Evolutionary conservation across 2,797 vertebrate genomes (phyloP).

Genomic region (Hydrocynus forskahlii): DNA sequence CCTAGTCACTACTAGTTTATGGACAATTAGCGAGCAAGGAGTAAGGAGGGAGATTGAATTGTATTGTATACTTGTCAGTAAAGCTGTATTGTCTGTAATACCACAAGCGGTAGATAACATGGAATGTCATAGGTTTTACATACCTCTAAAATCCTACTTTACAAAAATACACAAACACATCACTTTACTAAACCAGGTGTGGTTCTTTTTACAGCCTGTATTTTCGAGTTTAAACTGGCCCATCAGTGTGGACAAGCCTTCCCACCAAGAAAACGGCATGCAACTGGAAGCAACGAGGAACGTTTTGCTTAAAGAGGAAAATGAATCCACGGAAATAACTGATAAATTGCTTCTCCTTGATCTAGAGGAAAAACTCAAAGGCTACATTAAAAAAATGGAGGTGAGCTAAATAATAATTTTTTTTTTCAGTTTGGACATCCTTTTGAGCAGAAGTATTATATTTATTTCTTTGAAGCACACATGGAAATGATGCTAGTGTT

Average conservation of each 20-base stretch:
- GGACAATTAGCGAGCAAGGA: too few relatives aligned
- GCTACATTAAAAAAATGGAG: conserved; percentile 58
- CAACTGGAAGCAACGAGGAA: not conserved
- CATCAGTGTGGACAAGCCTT: conserved; percentile 2
- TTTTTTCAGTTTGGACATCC: not conserved
- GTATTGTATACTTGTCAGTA: too few relatives aligned
- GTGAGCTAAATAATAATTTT: conserved; percentile 32
- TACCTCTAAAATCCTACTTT: too few relatives aligned
- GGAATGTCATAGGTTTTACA: too few relatives aligned
- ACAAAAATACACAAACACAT: too few relatives aligned
- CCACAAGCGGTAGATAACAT: too few relatives aligned
- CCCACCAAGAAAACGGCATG: not conserved
- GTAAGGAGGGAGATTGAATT: too few relatives aligned
- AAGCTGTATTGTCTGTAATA: too few relatives aligned
- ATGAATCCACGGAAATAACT: conserved; percentile 26
- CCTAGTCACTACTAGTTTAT: too few relatives aligned
- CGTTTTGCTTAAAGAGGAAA: not conserved
- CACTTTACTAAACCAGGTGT: conserved; percentile 15
- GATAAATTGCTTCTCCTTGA: conserved; percentile 32
- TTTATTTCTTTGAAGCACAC: conserved; percentile 20
- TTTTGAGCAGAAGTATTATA: conserved; percentile 1
- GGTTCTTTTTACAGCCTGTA: conserved; percentile 41
- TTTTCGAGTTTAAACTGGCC: conserved; percentile 41
- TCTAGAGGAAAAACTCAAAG: conserved; percentile 53
- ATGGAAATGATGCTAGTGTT: conserved; percentile 2